Evolutionary conservation across 2,888 invertebrate species (phyloP), one percentile per base, ranked within the genome.

Genomic region (Linnaemya tessellans): DNA sequence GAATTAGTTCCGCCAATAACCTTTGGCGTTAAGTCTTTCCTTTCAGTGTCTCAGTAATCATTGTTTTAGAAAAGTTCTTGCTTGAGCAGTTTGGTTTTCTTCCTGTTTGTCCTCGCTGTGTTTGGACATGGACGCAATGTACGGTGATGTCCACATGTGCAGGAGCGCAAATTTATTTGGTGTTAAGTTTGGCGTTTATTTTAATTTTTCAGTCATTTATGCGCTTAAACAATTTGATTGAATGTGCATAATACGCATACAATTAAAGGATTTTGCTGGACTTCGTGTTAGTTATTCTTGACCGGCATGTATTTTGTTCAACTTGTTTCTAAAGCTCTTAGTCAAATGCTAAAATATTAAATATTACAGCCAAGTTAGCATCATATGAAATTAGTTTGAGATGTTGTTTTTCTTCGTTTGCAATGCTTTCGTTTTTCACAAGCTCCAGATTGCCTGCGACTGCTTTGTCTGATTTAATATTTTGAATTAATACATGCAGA

Each of bases 11-110:
- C 84, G 74, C 70, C 80, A 86, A 86, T 77, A 86, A 84, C 87
- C 78, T 82, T 80, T 78, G 80, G 71, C 79, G 80, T 70, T 83
- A 84, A 78, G 74, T 84, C 78, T 68, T 84, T 81, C 77, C 84
- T 80, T 84, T 62, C 77, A 77, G 60, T 77, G 49, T 49, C 77
- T 84, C 54, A 73, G 78, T 74, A 73, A 80, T 77, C 77, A 67
- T 80, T 77, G 65, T 65, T 62, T 60, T 67, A 64, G 64, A 30
- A 70, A 79, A 75, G 56, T 75, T 5, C 9, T 56, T 64, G 54
- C 54, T 74, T 74, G 58, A 71, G 64, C 71, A 35, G 18, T 54
- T 80, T 65, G 74, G 49, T 51, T 68, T 74, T 54, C 38, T 74
- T 60, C 22, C 22, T 35, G 30, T 15, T 9, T 13, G 30, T 30